These are phyloP conservation scores for Octodonta nipae DNA, from an alignment of 2,888 invertebrate genomes.

Conservation along the genomic window DNA sequence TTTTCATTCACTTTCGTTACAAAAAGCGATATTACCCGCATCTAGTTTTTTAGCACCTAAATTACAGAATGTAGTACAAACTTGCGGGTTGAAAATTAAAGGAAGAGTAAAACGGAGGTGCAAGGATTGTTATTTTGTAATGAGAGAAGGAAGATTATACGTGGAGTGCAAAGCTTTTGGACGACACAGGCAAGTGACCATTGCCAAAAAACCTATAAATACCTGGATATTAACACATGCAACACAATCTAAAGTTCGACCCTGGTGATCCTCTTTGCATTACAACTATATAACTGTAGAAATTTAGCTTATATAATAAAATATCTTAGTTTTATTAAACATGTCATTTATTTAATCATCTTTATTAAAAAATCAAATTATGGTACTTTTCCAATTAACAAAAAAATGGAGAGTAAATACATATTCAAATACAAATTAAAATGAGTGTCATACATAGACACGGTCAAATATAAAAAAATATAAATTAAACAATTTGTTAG, in stretches of 20 bases:
- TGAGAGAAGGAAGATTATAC: constrained; percentile 51
- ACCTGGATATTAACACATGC: constrained; percentile 67
- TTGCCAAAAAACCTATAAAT: constrained; percentile 52
- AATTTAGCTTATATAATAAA: background rate
- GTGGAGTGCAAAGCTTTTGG: constrained; percentile 63
- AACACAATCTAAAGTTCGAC: constrained; percentile 45
- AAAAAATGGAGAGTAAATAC: too few species aligned
- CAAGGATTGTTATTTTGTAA: constrained; percentile 63
- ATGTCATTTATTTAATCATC: too few species aligned
- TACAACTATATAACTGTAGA: background rate
- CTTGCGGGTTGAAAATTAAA: constrained; percentile 58
- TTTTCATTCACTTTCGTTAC: too few species aligned
- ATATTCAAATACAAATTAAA: too few species aligned
- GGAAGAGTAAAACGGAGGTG: constrained; percentile 57
- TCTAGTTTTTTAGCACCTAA: constrained; percentile 17
- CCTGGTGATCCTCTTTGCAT: constrained; percentile 33
- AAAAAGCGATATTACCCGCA: too few species aligned
- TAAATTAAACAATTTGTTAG: too few species aligned
- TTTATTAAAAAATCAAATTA: too few species aligned
- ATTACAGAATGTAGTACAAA: constrained; percentile 17
- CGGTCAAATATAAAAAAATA: too few species aligned
- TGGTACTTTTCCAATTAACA: too few species aligned
- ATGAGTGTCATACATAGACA: too few species aligned
- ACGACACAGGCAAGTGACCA: constrained; percentile 70
- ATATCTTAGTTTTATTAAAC: too few species aligned